phyloP scores from a whole-genome alignment of 2,888 invertebrate genomes.

The Penaeus monodon region DNA sequence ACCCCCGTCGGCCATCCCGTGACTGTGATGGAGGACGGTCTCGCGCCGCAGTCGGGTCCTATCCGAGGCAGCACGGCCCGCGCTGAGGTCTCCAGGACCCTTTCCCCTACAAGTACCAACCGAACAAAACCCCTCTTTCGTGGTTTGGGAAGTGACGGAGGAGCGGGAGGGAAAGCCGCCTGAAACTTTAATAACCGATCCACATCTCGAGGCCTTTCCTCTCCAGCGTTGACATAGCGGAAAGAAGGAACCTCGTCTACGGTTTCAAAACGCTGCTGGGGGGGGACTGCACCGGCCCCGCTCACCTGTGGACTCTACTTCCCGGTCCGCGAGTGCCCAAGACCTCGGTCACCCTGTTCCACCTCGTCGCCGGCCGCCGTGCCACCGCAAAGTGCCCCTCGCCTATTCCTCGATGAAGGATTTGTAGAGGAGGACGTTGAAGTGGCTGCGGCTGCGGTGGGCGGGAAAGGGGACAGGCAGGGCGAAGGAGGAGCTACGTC shows the following conservation, averaged over 20 bases:
- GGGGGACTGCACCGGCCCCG: constrained; percentile 85
- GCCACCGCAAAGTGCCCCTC: constrained; percentile 17
- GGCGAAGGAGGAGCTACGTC: neutral
- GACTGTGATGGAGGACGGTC: constrained; percentile 87
- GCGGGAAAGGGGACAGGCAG: constrained; percentile 5
- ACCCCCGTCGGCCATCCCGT: constrained; percentile 88
- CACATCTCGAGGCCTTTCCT: constrained; percentile 79
- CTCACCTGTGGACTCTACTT: constrained; percentile 88
- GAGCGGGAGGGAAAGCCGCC: constrained; percentile 74
- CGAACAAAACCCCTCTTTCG: constrained; percentile 79
- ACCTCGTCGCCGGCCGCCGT: constrained; percentile 10
- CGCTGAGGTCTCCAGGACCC: constrained; percentile 81
- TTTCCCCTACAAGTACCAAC: constrained; percentile 84
- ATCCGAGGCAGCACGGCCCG: constrained; percentile 65
- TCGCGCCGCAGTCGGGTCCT: constrained; percentile 85
- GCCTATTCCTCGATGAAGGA: constrained; percentile 15
- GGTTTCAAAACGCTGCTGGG: constrained; percentile 80
- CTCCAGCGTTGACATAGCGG: constrained; percentile 86
- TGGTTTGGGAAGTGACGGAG: constrained; percentile 88
- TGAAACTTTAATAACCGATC: constrained; percentile 77
- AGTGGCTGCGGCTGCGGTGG: constrained; percentile 1
- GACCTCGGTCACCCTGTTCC: constrained; percentile 31
- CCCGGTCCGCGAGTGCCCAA: constrained; percentile 74
- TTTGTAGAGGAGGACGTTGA: neutral
- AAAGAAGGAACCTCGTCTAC: constrained; percentile 89